A percentile compares a stretch with the other conserved stretches of the same genome.
Evolutionary conservation across 2,888 invertebrate genomes (phyloP).

Genomic region (Dione juno): DNA sequence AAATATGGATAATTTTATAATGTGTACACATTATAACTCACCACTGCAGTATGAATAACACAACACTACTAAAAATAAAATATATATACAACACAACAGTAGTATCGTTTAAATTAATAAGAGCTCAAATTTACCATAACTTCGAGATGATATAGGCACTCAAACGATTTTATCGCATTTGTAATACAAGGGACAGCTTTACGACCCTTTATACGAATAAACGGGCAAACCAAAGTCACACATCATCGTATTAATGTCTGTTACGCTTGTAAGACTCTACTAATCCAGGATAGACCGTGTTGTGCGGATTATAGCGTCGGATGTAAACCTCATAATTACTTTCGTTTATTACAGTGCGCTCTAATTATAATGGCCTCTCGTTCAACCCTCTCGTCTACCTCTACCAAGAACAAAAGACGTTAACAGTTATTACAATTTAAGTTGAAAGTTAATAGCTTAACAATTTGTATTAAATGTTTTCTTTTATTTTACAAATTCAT

Average conservation of each 20-base stretch:
- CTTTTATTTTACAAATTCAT: not conserved
- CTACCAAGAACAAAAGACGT: constrained; percentile 11
- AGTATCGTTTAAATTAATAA: not conserved
- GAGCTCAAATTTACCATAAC: constrained; percentile 53
- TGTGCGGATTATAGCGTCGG: constrained; percentile 64
- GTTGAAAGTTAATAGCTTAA: constrained; percentile 3
- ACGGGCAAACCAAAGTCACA: constrained; percentile 73
- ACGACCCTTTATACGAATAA: constrained; percentile 77
- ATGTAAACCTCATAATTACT: constrained; percentile 79
- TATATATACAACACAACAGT: not conserved
- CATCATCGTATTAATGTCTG: constrained; percentile 80
- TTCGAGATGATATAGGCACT: constrained; percentile 69
- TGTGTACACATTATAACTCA: not conserved
- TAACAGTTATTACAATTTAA: constrained; percentile 19
- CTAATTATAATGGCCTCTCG: constrained; percentile 40
- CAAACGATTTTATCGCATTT: constrained; percentile 70
- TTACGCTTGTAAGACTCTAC: constrained; percentile 69
- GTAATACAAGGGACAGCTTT: constrained; percentile 76
- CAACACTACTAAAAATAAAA: not conserved
- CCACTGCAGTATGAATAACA: not conserved
- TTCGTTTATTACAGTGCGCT: constrained; percentile 48
- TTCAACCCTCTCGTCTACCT: constrained; percentile 13
- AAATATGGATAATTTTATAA: not conserved
- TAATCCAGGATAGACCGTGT: constrained; percentile 73
- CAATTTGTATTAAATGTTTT: constrained; percentile 32